Percentiles rank a stretch among this genome's conserved stretches.
Conservation (phyloP, 2,113 vertebrate species). For the Nyctibius bracteatus region DNA sequence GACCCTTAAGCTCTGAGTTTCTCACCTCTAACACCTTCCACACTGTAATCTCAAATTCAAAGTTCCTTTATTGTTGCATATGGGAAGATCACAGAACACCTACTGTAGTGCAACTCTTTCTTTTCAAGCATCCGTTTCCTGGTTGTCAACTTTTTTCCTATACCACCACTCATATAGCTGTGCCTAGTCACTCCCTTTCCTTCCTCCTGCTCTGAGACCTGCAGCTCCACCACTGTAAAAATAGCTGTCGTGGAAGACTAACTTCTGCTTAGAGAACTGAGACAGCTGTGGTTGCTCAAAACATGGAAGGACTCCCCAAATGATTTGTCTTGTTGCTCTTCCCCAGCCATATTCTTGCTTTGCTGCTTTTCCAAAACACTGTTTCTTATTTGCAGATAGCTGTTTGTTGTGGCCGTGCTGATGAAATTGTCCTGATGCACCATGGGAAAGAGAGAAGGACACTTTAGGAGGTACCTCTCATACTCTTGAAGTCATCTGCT, state of each 20-base stretch:
- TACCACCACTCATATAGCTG: not conserved
- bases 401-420: rapidly evolving
- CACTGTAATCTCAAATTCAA: not conserved
- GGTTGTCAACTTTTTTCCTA: slow-evolving; percentile 5
- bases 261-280: not conserved
- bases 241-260: not conserved
- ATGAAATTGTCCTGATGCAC: not conserved
- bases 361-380: not conserved
- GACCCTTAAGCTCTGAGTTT: not conserved
- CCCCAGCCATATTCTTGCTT: not conserved
- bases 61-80: not conserved
- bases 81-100: slow-evolving; percentile 11
- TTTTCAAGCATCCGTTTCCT: slow-evolving; percentile 18
- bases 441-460: not conserved
- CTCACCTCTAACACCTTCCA: not conserved
- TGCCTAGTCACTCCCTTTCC: slow-evolving; percentile 43
- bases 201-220: not conserved
- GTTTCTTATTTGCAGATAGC: not conserved
- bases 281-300: not conserved
- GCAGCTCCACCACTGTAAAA: not conserved
- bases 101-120: not conserved
- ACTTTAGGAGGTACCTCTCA: not conserved
- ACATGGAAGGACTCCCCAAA: not conserved
- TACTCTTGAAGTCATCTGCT: not conserved
- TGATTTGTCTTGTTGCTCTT: not conserved